Base-by-base conservation (phyloP, 2,797 vertebrate species). In the Sebastes oblongus region DNA sequence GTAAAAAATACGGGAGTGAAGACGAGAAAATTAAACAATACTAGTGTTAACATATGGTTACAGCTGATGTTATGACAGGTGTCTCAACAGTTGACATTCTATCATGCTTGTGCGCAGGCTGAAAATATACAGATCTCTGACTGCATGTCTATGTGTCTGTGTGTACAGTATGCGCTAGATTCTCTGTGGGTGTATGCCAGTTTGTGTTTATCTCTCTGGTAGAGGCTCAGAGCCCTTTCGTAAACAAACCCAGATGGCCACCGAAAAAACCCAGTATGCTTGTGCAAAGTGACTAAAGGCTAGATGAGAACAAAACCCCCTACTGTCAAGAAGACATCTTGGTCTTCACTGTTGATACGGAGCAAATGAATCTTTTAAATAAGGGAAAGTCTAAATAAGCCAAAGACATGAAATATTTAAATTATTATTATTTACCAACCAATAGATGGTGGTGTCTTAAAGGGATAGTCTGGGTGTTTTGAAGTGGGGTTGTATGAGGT, bases 191-290 rank as follows among this genome's bases (percentile, higher is more conserved):
- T 78, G 88, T 72, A 24, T 81, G 86, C 86, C 92, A 92, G 90
- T 94, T 89, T 92, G 88, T 94, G 91, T 94, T 90, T 86, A 89
- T 91, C 82, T 88, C 82, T 90, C 71, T 84, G 80, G 77, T 87
- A 79, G 88, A 93, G 88, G 88, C 86, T 91, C 81, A 46, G 65
- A 81, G 88, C 85, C 83, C 80, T 87, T 91, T 84, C n/a, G 75
- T 92, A 93, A 95, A 94, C 89, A 94, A 91, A 92, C 86, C 89
- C 92, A 94, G 93, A 94, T 93, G 93, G 94, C 78, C 86, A 88
- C 86, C 39, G 64, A 80, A 82, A 86, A 81, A 86, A 87, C 13
- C 69, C 90, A 93, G 94, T 92, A 94, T 93, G 92, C 78, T 92
- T 72, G 67, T 52, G 79, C 72, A 86, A 82, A 91, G 81, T 72